phyloP scores from a whole-genome alignment of 2,113 vertebrate species.

The Atlantisia rogersi region DNA sequence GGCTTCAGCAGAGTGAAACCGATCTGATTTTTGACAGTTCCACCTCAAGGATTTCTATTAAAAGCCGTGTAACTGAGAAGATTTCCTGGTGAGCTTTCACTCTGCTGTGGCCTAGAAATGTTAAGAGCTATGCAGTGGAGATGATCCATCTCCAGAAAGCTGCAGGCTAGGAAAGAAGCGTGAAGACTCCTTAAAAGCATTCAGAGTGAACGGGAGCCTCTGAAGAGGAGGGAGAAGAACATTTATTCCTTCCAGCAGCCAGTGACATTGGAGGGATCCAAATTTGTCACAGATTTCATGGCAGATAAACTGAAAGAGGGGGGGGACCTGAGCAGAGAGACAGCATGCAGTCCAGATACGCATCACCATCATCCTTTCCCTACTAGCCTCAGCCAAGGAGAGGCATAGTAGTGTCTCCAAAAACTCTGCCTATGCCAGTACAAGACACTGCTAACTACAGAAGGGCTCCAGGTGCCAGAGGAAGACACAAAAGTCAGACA shows the following conservation, averaged over 20 bases:
- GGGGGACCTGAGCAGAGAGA: neutral
- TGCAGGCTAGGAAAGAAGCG: constrained; percentile 56
- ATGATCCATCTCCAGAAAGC: constrained; percentile 49
- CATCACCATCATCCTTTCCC: neutral
- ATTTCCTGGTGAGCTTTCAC: constrained; percentile 59
- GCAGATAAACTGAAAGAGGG: neutral
- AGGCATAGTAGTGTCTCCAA: neutral
- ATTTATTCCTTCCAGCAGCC: constrained; percentile 5
- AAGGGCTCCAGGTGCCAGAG: neutral
- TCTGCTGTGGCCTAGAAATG: constrained; percentile 59
- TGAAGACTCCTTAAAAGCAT: constrained; percentile 29
- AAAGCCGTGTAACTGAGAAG: constrained; percentile 57
- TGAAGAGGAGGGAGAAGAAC: neutral
- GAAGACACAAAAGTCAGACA: neutral
- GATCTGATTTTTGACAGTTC: constrained; percentile 68
- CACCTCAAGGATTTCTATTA: constrained; percentile 69
- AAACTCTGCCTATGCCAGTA: neutral
- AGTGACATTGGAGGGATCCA: neutral
- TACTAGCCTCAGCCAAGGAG: neutral
- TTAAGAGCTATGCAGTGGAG: constrained; percentile 37
- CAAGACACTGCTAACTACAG: neutral
- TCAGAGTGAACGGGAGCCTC: neutral
- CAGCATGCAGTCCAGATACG: neutral
- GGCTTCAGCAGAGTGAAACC: constrained; percentile 54
- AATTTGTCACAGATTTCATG: neutral